Evolutionary conservation across 2,888 invertebrate genomes (phyloP).

Genomic region (Lydus trimaculatus): DNA sequence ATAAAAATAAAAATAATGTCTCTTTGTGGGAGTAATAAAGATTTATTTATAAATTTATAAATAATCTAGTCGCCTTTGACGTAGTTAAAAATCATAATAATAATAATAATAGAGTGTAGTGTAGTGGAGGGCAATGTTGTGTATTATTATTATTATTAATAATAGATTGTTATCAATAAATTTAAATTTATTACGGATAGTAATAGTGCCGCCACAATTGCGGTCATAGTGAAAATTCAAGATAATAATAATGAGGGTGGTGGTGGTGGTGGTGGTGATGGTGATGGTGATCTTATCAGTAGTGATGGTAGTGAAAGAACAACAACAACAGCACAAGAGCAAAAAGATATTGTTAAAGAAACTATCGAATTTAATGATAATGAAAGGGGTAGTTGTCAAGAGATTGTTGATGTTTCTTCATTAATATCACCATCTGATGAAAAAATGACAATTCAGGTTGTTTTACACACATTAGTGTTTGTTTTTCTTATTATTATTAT

Average conservation of each 20-base stretch:
- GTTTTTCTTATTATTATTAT: not conserved
- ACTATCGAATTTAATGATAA: slow-evolving; percentile 68
- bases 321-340: not conserved
- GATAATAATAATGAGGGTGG: slow-evolving; percentile 56
- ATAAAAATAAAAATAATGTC: not conserved
- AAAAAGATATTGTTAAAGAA: slow-evolving; percentile 68
- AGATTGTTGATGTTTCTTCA: slow-evolving; percentile 63
- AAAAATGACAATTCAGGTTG: slow-evolving; percentile 41
- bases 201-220: slow-evolving; percentile 55
- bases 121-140: slow-evolving; percentile 27
- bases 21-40: not conserved
- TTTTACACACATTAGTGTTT: not conserved
- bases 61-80: no score
- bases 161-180: slow-evolving; percentile 6
- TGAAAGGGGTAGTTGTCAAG: slow-evolving; percentile 60
- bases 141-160: slow-evolving; percentile 14
- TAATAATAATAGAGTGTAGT: not conserved
- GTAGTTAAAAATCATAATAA: no score
- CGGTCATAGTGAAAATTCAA: slow-evolving; percentile 74
- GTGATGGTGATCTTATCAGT: not conserved
- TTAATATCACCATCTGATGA: slow-evolving; percentile 63
- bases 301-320: not conserved
- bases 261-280: not conserved
- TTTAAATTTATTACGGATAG: slow-evolving; percentile 9
- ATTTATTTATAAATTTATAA: no score